These are phyloP conservation scores for Trogon melanurus DNA, from an alignment of 2,113 vertebrate genomes.

Conservation along the genomic window DNA sequence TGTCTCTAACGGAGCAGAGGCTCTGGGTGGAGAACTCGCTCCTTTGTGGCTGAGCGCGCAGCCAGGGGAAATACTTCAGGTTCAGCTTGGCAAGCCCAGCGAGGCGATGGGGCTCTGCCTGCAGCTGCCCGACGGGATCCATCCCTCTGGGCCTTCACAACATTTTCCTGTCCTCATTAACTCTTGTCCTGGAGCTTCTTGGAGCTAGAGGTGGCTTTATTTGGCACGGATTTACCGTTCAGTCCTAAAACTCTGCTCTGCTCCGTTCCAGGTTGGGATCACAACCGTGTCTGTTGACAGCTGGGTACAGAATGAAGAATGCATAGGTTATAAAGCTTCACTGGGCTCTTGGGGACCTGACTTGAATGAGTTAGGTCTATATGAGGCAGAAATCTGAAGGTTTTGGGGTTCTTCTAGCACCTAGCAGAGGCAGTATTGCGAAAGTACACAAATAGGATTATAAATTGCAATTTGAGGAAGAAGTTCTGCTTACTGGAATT, in stretches of 20 bases:
- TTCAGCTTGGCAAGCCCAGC: too few species aligned
- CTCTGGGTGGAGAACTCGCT: neutral
- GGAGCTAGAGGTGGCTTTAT: neutral
- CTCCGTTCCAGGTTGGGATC: neutral
- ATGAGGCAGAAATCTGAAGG: neutral
- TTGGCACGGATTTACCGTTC: neutral
- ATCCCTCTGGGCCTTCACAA: neutral
- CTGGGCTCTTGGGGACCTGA: neutral
- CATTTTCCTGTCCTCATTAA: neutral
- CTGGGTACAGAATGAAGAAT: neutral
- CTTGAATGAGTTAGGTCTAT: rapidly evolving
- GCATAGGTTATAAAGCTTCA: neutral
- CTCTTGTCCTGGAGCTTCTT: neutral
- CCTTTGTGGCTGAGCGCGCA: neutral
- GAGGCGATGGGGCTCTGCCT: neutral
- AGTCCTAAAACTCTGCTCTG: neutral
- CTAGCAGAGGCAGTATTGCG: neutral
- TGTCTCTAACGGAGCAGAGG: neutral
- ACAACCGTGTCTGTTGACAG: rapidly evolving
- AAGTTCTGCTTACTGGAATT: slow-evolving; percentile 4
- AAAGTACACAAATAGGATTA: neutral
- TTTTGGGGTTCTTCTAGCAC: neutral
- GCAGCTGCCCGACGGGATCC: neutral
- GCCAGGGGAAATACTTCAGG: neutral
- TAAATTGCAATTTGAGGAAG: neutral